Evolutionary conservation across 2,797 vertebrate genomes (phyloP).

Genomic region (Cacajao melanocephalus): DNA sequence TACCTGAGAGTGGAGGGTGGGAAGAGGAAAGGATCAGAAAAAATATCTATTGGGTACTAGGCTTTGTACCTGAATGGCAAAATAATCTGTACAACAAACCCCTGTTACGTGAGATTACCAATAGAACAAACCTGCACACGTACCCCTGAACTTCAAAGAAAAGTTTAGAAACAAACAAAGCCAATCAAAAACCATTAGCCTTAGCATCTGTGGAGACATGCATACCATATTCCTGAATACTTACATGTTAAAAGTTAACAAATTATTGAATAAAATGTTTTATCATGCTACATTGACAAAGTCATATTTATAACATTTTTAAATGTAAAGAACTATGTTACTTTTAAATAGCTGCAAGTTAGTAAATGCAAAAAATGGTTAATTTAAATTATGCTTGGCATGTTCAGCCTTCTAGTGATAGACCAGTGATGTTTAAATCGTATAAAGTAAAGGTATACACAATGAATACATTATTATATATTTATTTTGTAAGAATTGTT

Average conservation of each 20-base stretch:
- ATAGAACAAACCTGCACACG: neutral
- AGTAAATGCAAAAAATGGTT: slow-evolving; percentile 23
- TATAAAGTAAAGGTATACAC: neutral
- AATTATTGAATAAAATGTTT: slow-evolving; percentile 5
- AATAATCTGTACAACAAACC: neutral
- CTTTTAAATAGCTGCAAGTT: neutral
- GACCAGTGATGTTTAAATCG: neutral
- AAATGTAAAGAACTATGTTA: neutral
- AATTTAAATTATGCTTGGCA: neutral
- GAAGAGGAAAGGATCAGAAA: neutral
- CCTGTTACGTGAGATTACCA: neutral
- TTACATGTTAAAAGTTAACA: slow-evolving; percentile 21
- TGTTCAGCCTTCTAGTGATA: neutral
- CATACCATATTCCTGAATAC: neutral
- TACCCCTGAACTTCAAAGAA: neutral
- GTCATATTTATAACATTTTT: neutral
- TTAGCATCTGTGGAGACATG: neutral
- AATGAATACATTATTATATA: neutral
- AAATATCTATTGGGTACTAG: neutral
- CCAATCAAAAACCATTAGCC: neutral
- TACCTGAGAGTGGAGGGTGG: neutral
- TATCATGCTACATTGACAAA: neutral
- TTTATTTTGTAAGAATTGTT: neutral
- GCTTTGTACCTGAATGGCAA: neutral
- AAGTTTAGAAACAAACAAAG: neutral